Evolutionary conservation across 2,888 invertebrate genomes (phyloP), one percentile per base, ranked within the genome.

Genomic region (Cryptocephalus moraei): DNA sequence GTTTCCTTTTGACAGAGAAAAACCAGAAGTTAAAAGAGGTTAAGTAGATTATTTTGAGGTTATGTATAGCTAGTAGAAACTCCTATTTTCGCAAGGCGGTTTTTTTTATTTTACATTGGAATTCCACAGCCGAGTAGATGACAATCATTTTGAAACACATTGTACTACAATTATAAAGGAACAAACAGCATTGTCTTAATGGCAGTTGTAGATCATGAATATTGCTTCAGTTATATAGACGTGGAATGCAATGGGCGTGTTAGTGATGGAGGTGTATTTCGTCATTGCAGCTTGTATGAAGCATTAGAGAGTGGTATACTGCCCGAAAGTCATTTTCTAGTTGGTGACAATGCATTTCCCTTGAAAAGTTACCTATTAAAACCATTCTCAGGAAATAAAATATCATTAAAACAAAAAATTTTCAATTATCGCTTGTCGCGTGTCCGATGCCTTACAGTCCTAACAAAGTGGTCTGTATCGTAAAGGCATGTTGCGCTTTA

Each of bases 311-410:
- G 46, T 40, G 38, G 36, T 33, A 12, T 34, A 12, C 36, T 48
- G 14, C 45, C 51, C 32, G 40, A 51, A n/a, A 52, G 51, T n/a
- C 50, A 46, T 44, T 47, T 53, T 32, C 40, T 58, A 36, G 44
- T 58, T 14, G 58, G 41, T 14, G 58, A 60, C 43, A 56, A 55
- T 39, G 58, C 59, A 34, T 59, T 60, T 53, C 48, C 52, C 10
- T 39, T 60, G 32, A 49, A 45, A 42, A 9, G 32, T 3, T 48
- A 55, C 33, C 39, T 57, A 36, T 52, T 55, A 47, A 59, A 58
- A 32, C 34, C 33, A 39, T 32, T 22, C 39, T 42, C 33, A 43
- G 39, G 8, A 8, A 32, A 9, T 9, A n/a, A 32, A 12, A 39
- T 38, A 45, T 34, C 38, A 42, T 41, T 34, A 36, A 14, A 45